These are phyloP conservation scores for Pentalonia nigronervosa DNA, from an alignment of 1,140 invertebrate species.

Conservation along the genomic window DNA sequence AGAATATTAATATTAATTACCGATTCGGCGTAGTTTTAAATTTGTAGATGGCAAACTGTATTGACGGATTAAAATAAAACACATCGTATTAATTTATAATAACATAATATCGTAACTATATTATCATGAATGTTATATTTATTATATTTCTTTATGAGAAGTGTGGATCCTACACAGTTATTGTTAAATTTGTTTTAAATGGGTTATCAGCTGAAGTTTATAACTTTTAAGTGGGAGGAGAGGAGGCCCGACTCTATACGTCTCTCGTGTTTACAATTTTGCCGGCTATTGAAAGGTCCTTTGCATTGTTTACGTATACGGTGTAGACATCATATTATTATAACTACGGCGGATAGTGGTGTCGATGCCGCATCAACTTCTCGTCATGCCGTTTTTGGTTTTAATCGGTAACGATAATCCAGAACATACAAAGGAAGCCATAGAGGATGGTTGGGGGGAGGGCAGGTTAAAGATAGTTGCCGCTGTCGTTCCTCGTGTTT, in stretches of 20 bases:
- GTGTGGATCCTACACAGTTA: background rate
- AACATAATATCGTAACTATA: no score
- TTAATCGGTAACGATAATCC: background rate
- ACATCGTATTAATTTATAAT: no score
- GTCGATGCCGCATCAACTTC: background rate
- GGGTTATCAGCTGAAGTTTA: background rate
- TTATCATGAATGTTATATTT: no score
- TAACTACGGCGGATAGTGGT: background rate
- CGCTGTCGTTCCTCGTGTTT: background rate
- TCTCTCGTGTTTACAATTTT: background rate
- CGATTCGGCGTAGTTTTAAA: background rate
- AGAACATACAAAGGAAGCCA: background rate
- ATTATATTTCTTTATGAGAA: background rate
- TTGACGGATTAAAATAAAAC: background rate
- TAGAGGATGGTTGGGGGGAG: background rate
- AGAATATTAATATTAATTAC: background rate
- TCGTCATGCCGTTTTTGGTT: background rate
- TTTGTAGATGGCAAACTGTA: background rate
- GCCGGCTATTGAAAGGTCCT: background rate
- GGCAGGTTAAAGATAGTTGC: background rate
- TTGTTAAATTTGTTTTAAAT: background rate
- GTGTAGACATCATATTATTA: background rate
- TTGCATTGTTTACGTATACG: background rate
- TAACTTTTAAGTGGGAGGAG: background rate
- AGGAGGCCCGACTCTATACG: background rate